These are phyloP conservation scores for Chrysoperla carnea DNA, from an alignment of 1,140 invertebrate species.

Conservation along the genomic window DNA sequence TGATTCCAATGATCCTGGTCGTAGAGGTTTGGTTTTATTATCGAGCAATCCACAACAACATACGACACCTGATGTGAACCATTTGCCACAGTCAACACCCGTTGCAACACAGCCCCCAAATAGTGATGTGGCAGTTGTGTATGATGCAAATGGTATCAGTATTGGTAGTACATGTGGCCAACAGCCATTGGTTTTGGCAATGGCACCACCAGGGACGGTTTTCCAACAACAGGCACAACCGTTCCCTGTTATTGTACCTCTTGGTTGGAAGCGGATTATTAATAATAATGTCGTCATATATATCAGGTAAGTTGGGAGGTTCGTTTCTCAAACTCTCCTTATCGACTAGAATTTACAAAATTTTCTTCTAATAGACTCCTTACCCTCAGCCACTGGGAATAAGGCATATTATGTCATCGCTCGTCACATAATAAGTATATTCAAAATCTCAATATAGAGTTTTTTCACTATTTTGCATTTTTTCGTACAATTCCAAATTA, in stretches of 20 bases:
- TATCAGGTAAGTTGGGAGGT: conserved; percentile 34
- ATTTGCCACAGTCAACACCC: conserved; percentile 2
- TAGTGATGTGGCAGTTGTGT: conserved; percentile 18
- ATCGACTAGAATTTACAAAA: too few relatives aligned
- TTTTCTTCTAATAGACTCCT: too few relatives aligned
- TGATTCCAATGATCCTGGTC: conserved; percentile 9
- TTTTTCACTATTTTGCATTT: too few relatives aligned
- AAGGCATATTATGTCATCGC: too few relatives aligned
- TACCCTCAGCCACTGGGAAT: too few relatives aligned
- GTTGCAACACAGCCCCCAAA: conserved; percentile 10
- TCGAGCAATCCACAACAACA: neutral
- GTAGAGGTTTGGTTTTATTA: neutral
- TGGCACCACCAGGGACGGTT: conserved; percentile 9
- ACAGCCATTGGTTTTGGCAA: conserved; percentile 9
- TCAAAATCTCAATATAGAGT: too few relatives aligned
- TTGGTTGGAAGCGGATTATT: conserved; percentile 33
- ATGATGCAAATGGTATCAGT: conserved; percentile 15
- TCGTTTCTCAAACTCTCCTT: too few relatives aligned
- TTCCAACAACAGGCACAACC: conserved; percentile 9
- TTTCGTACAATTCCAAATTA: too few relatives aligned
- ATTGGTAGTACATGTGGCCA: conserved; percentile 16
- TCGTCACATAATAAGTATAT: too few relatives aligned
- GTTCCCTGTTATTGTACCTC: conserved; percentile 22
- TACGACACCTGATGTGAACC: too few relatives aligned
- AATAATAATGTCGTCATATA: conserved; percentile 32